Evolutionary conservation across 2,888 invertebrate genomes (phyloP), one percentile per base, ranked within the genome.

Genomic region (Ptilodon capucinus): DNA sequence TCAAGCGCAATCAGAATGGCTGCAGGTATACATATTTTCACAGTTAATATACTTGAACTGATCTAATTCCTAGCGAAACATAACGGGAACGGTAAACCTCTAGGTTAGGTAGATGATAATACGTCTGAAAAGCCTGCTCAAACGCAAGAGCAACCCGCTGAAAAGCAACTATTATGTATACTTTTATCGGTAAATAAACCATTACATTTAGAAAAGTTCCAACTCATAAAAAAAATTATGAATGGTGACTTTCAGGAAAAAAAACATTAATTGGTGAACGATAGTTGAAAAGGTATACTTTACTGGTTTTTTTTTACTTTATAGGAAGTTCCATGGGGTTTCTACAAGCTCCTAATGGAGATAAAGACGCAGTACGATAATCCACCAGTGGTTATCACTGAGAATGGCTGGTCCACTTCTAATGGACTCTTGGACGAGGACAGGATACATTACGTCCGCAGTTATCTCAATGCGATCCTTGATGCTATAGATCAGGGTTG

Each of bases 301-400:
- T n/a, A 28, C 28, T 28, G 11, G 7, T n/a, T n/a, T 8, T n/a
- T 28, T n/a, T 28, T 8, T 28, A 28, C n/a, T 28, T 64, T 70
- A 0, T 61, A 90, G 92, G 89, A 92, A 50, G 92, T 92, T 1
- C 93, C 94, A 0, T 92, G 92, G 91, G 94, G 93, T 0, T 90
- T 95, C 52, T 74, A 83, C 52, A 92, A 93, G 55, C 51, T 94
- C 0, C 69, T 95, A 0, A 77, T 85, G 14, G 92, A 92, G 56
- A 73, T 93, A 16, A 90, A 84, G 51, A 64, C 73, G 0, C 66
- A 83, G 1, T 93, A 92, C 64, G 86, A 86, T 35, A 92, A 94
- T 71, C 92, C 93, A 0, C 76, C 90, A 39, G 82, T 94, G 7
- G 91, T 87, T 48, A 74, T 94, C 1, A 92, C 92, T 0, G 94